Conservation (phyloP, 2,113 vertebrate genomes). For the Myrmecobius fasciatus region DNA sequence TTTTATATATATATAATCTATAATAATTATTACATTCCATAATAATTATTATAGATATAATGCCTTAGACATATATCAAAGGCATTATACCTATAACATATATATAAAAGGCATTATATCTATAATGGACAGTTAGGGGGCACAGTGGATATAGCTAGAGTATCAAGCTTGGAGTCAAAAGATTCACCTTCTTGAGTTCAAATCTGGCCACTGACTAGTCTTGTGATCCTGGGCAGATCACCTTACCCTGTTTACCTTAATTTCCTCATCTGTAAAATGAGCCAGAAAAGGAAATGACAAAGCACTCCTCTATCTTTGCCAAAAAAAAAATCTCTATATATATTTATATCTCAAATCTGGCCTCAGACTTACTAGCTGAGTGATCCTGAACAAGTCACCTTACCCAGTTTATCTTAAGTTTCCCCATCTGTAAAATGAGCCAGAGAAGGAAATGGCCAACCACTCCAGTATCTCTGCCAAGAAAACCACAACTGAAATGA, state of each 20-base stretch:
- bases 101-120: background rate
- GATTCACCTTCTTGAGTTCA: background rate
- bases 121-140: background rate
- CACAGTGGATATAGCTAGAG: background rate
- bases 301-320: too few relatives aligned
- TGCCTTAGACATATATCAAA: too few relatives aligned
- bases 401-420: background rate
- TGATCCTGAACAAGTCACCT: background rate
- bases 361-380: background rate
- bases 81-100: background rate
- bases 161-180: background rate
- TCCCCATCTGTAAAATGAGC: background rate
- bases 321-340: too few relatives aligned
- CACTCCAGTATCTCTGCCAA: too few relatives aligned
- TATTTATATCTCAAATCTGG: background rate
- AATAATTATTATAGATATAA: too few relatives aligned
- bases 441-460: background rate
- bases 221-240: background rate
- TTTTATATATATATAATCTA: background rate
- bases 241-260: background rate
- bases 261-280: background rate
- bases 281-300: background rate
- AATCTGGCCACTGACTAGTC: background rate
- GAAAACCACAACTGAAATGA: background rate
- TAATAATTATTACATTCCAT: background rate